Evolutionary conservation across 1,140 invertebrate species (phyloP), one percentile per base, ranked within the genome.

Genomic region (Elymnias hypermnestra): DNA sequence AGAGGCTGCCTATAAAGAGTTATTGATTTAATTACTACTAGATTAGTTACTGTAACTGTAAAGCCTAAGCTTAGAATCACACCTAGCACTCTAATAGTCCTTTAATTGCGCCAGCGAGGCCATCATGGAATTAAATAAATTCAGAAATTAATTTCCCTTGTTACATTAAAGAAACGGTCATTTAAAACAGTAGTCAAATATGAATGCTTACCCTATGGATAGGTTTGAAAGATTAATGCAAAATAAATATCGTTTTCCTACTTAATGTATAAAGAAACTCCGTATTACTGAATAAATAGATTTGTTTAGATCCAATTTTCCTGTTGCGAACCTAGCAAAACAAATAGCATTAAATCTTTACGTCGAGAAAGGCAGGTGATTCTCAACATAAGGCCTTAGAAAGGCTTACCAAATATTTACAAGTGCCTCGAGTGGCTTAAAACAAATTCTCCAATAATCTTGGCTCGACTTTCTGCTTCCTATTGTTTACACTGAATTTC

Each of bases 381-480:
- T 52, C 59, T 54, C 42, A 53, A 55, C 57, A 62, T 53, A 60
- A 68, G 48, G 60, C 59, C 62, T 60, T 56, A 67, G 58, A 64
- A 78, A 72, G 75, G 72, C 76, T 79, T 70, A 68, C 52, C 72
- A 83, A 85, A 85, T 82, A 85, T 85, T 85, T 78, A 79, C 73
- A 72, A 73, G 55, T 65, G 61, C 59, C 70, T 77, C 63, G 65
- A 84, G 76, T 83, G 72, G 68, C 76, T 84, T 79, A 82, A 83
- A 83, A 83, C 81, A 84, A 84, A 84, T 84, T 83, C 76, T 71
- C 59, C 67, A 66, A 75, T 79, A 79, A 78, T 77, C 74, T 73
- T 66, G 62, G 53, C 62, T 54, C 62, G 63, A 69, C 65, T 71
- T 76, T 74, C 59, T 72, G 51, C 41, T 53, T 48, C 57, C 59